Evolutionary conservation across 2,888 invertebrate species (phyloP).

Genomic region (Hirtodrosophila trivittata): DNA sequence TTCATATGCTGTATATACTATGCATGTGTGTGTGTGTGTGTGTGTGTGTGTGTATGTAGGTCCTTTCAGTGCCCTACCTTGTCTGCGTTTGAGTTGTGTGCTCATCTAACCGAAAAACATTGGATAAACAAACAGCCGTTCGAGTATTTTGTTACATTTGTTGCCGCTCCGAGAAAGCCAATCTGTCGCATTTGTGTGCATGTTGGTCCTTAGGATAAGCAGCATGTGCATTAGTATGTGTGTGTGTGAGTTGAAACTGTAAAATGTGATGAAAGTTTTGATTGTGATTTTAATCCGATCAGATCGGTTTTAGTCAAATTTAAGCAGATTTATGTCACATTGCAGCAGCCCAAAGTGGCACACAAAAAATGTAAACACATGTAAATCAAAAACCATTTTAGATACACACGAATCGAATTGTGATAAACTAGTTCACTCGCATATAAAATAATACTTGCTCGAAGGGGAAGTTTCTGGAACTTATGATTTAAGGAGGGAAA

Average conservation of each 20-base stretch:
- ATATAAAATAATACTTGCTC: neutral
- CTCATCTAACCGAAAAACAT: conserved; percentile 82
- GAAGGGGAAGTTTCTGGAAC: too few relatives aligned
- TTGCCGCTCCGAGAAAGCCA: conserved; percentile 49
- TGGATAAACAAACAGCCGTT: conserved; percentile 82
- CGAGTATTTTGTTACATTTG: conserved; percentile 71
- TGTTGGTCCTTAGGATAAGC: conserved; percentile 46
- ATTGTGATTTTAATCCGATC: conserved; percentile 82
- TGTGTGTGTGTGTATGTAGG: conserved; percentile 8
- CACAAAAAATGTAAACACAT: conserved; percentile 73
- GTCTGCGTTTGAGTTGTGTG: conserved; percentile 65
- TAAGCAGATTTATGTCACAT: conserved; percentile 83
- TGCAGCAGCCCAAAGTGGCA: conserved; percentile 59
- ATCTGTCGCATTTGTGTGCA: conserved; percentile 77
- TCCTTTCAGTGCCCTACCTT: conserved; percentile 44
- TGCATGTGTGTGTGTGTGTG: neutral
- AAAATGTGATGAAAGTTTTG: conserved; percentile 74
- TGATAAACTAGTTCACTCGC: conserved; percentile 30
- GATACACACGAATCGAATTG: conserved; percentile 50
- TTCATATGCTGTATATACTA: conserved; percentile 10
- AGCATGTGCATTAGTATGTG: conserved; percentile 13
- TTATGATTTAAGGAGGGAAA: too few relatives aligned
- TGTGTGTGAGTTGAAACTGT: conserved; percentile 51
- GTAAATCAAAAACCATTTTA: conserved; percentile 70
- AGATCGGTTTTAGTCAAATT: conserved; percentile 84